These are phyloP conservation scores for Plestiodon gilberti DNA, from an alignment of 2,113 vertebrate species.

Conservation along the genomic window DNA sequence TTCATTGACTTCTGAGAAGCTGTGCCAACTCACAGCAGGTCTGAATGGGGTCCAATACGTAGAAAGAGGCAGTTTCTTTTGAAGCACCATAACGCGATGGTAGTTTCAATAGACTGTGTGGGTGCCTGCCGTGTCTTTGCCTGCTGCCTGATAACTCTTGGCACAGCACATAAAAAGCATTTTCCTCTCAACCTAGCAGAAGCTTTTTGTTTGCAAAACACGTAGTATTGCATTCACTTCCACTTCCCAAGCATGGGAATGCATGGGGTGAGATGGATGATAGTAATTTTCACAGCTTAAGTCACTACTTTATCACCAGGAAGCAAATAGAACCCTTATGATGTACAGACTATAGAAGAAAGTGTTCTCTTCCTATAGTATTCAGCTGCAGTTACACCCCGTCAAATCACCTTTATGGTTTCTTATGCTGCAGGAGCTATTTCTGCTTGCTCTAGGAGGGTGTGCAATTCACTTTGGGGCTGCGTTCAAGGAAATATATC, in stretches of 20 bases:
- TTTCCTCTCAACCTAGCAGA: constrained; percentile 20
- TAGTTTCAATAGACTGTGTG: constrained; percentile 19
- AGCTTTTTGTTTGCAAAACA: constrained; percentile 50
- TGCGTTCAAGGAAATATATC: constrained; percentile 8
- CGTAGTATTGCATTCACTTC: constrained; percentile 47
- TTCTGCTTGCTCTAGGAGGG: constrained; percentile 31
- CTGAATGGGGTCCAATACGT: constrained; percentile 25
- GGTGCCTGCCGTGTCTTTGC: constrained; percentile 9
- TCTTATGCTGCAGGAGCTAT: constrained; percentile 48
- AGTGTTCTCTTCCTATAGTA: constrained; percentile 20
- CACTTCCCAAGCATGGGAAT: constrained; percentile 48
- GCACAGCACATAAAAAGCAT: not conserved
- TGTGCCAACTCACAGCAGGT: not conserved
- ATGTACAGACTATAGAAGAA: constrained; percentile 39
- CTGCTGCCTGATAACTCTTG: constrained; percentile 2
- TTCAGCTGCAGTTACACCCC: constrained; percentile 53
- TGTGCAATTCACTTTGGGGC: constrained; percentile 33
- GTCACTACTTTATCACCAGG: constrained; percentile 75
- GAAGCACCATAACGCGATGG: not conserved
- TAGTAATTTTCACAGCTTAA: constrained; percentile 78
- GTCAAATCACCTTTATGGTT: constrained; percentile 52
- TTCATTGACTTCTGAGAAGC: constrained; percentile 29
- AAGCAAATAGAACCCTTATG: constrained; percentile 71
- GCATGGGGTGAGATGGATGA: constrained; percentile 79
- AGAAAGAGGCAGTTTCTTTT: not conserved